These are phyloP conservation scores for Papilio polyxenes DNA, from an alignment of 1,140 invertebrate genomes.

Conservation along the genomic window DNA sequence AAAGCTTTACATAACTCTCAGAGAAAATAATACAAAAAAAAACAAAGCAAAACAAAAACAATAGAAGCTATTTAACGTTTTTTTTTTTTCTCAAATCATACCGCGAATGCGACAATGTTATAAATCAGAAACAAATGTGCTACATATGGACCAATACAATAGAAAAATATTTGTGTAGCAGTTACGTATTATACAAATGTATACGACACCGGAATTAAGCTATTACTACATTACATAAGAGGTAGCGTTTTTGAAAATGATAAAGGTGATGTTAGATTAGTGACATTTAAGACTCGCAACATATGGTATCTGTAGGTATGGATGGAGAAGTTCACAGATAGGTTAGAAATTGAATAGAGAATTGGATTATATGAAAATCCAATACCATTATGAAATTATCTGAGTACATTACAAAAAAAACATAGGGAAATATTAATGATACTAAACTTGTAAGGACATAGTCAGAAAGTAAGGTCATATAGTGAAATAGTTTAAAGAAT, in stretches of 20 bases:
- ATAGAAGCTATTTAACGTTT: constrained; percentile 13
- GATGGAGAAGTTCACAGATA: no score
- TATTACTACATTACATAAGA: background rate
- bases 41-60: constrained; percentile 28
- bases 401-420: no score
- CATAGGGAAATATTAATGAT: no score
- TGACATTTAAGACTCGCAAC: no score
- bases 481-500: no score
- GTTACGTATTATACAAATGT: constrained; percentile 22
- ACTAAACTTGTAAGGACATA: no score
- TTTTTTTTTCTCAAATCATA: background rate
- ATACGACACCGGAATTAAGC: constrained; percentile 8
- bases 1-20: background rate
- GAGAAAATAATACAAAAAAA: constrained; percentile 6
- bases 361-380: no score
- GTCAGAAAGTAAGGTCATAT: no score
- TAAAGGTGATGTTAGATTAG: no score
- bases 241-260: constrained; percentile 4
- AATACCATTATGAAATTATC: no score
- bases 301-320: no score
- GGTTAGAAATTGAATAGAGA: no score
- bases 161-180: constrained; percentile 33
- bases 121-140: constrained; percentile 19
- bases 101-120: constrained; percentile 22
- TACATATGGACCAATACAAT: constrained; percentile 7